Base-by-base conservation (phyloP, 1,140 invertebrate genomes). In the Drosophila nigromelanica region DNA sequence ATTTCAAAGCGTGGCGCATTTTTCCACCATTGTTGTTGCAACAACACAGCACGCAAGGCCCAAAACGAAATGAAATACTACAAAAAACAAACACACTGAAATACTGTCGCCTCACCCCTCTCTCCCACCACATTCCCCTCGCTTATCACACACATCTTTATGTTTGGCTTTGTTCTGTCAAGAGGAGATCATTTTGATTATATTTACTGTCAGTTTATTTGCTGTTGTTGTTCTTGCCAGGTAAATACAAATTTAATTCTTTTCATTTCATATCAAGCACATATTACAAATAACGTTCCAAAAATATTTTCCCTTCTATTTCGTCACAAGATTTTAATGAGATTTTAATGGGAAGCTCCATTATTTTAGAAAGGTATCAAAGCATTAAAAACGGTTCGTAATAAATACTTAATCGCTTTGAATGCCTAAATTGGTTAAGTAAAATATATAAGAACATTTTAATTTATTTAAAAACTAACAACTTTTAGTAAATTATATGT, bases 1-100 rank as follows among this genome's bases (percentile, higher is more conserved):
- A 86, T 86, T 86, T 86, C 78, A 81, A 87, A 76, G 71, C 78
- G 56, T 76, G 67, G 64, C 81, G 87, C 76, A 55, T 63, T 66
- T 73, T 45, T 68, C 45, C 63, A 47, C 67, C 67, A 73, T 86
- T 86, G 63, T 86, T 87, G 62, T 70, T 60, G 43, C 48, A 68
- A 48, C 60, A 14, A 18, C 24, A 18, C 60, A 24, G 14, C 80
- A 83, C 80, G 76, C 80, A 69, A 78, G 40, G 21, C 42, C n/a
- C 15, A 27, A 33, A 35, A 14, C 47, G 14, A 51, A 58, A 5
- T 10, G 12, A 37, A 52, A 52, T 35, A 52, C 50, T 35, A 35
- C 40, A 45, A 52, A 35, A 35, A 33, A 24, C 21, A 24, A 24
- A 24, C 21, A 50, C 43, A 58, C 40, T 47, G 18, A 55, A 42